Percentiles rank a stretch among this genome's conserved stretches.
Conservation (phyloP, 2,113 vertebrate species). For the Atherinomorus stipes region DNA sequence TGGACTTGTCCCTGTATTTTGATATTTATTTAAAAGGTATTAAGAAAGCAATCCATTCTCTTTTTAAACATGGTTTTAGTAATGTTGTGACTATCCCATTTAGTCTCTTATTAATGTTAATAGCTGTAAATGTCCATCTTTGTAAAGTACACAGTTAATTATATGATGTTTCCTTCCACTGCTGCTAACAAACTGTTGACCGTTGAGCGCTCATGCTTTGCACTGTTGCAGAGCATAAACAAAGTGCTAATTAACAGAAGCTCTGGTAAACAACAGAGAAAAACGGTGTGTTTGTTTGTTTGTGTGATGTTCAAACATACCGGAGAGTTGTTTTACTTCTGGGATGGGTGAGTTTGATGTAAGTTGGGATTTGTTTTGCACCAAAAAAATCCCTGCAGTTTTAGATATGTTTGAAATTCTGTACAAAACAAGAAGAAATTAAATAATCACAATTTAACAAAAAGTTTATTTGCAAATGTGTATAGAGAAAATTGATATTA, state of each 20-base stretch:
- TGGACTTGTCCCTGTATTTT: constrained; percentile 4
- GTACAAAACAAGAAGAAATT: too few species aligned
- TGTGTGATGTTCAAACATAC: not conserved
- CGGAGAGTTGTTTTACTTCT: not conserved
- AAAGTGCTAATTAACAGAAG: constrained; percentile 51
- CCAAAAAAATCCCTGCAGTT: too few species aligned
- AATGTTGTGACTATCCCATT: constrained; percentile 10
- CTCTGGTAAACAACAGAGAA: constrained; percentile 29
- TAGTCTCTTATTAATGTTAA: constrained; percentile 36
- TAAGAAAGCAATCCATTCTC: not conserved
- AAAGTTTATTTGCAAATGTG: too few species aligned
- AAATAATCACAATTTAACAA: not conserved
- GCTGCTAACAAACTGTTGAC: constrained; percentile 21
- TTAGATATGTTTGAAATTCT: not conserved
- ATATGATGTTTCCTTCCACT: constrained; percentile 30
- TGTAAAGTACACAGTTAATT: constrained; percentile 34
- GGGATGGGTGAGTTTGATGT: too few species aligned
- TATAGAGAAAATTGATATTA: too few species aligned
- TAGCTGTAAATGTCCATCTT: constrained; percentile 46
- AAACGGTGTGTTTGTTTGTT: too few species aligned
- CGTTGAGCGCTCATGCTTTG: constrained; percentile 28
- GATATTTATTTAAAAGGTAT: not conserved
- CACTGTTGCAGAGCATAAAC: constrained; percentile 34
- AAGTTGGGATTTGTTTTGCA: not conserved
- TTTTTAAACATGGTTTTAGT: not conserved